Base-by-base conservation (phyloP, 1,140 invertebrate genomes). In the Drosophila virilis region DNA sequence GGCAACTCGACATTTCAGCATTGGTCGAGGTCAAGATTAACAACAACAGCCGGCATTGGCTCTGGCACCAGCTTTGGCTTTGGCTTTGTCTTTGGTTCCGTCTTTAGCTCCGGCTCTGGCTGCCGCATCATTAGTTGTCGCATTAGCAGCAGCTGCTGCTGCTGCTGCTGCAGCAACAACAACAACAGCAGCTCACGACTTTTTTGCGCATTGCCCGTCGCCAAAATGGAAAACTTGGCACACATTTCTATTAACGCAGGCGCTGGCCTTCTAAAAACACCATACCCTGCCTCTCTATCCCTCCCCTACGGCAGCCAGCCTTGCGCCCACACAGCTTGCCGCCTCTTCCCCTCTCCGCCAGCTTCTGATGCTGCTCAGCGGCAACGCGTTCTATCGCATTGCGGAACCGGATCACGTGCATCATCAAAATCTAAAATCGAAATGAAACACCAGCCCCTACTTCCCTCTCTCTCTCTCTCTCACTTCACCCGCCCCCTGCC, bases 1-100 rank as follows among this genome's bases (percentile, higher is more conserved):
- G 64, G 73, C 68, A 67, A 69, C 64, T 77, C 78, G 69, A 67
- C 51, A 74, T 74, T 69, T 71, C 59, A 73, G 71, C 82, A 78
- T 78, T 82, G 82, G 82, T 70, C 60, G 82, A 88, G 83, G 83
- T 88, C 83, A 88, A 88, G 80, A 89, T 83, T 77, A 85, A 28
- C 83, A 69, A 42, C 69, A 71, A 22, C 79, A 82, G 83, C 75
- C 78, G 71, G 82, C 68, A 67, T 68, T 58, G 38, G 55, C 62
- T 46, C 43, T 17, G 37, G 32, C 28, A 48, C n/a, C 17, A 12
- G 15, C 50, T 32, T 46, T 33, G 35, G 60, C 62, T 46, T 48
- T 17, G 37, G 32, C 15, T 64, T 38, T 7, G 17, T 22, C 46
- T 46, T 46, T 8, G 42, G 55, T 43, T 64, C 35, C 43, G 58